Percentiles rank a stretch among this genome's conserved stretches.
These are phyloP conservation scores for Megaceryle maxima DNA, from an alignment of 2,113 vertebrate genomes.

Conservation along the genomic window DNA sequence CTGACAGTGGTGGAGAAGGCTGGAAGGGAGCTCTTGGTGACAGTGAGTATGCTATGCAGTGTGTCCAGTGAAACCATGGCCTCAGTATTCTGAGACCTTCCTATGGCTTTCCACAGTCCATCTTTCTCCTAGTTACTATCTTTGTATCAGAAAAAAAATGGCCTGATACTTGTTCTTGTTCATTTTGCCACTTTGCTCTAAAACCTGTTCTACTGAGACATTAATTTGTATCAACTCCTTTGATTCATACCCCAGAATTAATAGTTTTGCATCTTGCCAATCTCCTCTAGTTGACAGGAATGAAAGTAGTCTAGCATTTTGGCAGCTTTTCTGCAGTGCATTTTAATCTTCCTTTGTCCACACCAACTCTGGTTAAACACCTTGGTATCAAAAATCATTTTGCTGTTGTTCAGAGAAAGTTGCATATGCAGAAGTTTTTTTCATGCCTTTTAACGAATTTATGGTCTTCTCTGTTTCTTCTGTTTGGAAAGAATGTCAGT, in stretches of 20 bases:
- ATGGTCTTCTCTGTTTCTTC: neutral
- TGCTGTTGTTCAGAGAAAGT: neutral
- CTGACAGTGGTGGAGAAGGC: neutral
- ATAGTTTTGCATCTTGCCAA: neutral
- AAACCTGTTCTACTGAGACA: neutral
- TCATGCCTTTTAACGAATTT: neutral
- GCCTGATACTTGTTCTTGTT: neutral
- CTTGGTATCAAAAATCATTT: neutral
- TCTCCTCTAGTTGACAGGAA: neutral
- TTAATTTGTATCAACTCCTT: neutral
- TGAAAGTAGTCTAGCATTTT: neutral
- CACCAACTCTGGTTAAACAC: neutral
- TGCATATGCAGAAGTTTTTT: neutral
- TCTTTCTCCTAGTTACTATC: neutral
- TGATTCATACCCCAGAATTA: neutral
- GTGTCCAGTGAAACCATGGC: neutral
- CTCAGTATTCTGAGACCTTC: neutral
- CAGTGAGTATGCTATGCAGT: accelerated
- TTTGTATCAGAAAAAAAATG: neutral
- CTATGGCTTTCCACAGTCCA: neutral
- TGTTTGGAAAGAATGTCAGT: neutral
- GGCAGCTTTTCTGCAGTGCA: neutral
- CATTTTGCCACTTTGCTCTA: neutral
- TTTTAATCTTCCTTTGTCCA: neutral
- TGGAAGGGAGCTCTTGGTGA: neutral